Evolutionary conservation across 2,888 invertebrate species (phyloP), one percentile per base, ranked within the genome.

Genomic region (Clusia tigrina): DNA sequence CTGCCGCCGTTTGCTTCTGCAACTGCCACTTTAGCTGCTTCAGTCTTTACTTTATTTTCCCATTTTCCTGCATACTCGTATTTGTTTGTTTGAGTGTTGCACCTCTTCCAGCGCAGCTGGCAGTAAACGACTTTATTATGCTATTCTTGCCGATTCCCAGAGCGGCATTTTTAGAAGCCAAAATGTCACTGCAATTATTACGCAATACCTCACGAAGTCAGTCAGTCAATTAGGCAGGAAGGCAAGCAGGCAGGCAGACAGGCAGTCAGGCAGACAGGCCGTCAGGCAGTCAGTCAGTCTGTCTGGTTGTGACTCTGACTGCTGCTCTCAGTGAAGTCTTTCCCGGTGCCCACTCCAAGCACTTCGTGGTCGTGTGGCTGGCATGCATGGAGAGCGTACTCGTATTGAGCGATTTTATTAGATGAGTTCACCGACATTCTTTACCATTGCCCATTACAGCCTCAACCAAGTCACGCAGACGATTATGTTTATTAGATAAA

Each of bases 361-460:
- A n/a, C n/a, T n/a, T 32, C 32, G 32, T 32, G 18, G 25, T 61
- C 56, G 54, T 46, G 62, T 57, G 57, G 54, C 62, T 37, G n/a
- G n/a, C n/a, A n/a, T n/a, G n/a, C n/a, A n/a, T n/a, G n/a, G n/a
- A n/a, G n/a, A n/a, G n/a, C n/a, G n/a, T n/a, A n/a, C n/a, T n/a
- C 6, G 54, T 26, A 61, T 24, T 15, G 38, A 56, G 48, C 51
- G 55, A 59, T 54, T 63, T 55, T 52, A 25, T 63, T 59, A 52
- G 56, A 59, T 63, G 63, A 58, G 63, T 63, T 63, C 58, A 63
- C 48, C 52, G 55, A 63, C 63, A 58, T 62, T 54, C 25, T 17
- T 38, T 32, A 20, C 22, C 17, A 25, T 6, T 23, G 9, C 2
- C 25, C 26, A 5, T 17, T 26, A 17, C 26, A 12, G 15, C 25